Evolutionary conservation across 2,113 vertebrate genomes (phyloP), one percentile per base, ranked within the genome.

Genomic region (Ramphastos sulfuratus): DNA sequence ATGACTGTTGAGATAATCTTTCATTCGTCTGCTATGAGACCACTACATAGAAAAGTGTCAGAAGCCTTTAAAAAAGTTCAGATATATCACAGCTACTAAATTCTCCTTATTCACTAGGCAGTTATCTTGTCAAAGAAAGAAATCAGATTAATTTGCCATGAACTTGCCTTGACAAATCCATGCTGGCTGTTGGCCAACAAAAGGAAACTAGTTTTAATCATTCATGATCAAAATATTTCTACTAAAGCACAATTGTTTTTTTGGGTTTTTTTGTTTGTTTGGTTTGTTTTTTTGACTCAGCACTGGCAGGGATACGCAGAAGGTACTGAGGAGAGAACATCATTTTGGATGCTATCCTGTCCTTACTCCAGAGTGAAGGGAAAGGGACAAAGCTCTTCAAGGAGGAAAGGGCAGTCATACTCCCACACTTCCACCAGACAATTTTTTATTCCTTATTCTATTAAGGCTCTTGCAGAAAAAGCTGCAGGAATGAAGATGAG

Each of bases 111-210:
- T 91, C 76, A 74, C 78, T 31, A 88, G 67, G 46, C 79, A 90
- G 87, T 91, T 96, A 87, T 60, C 88, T 83, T 80, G 69, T 88
- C 92, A 85, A 81, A 77, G 75, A 64, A 72, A 82, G 82, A 88
- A 94, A 93, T 92, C 75, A 83, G 69, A 94, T 83, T 94, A 87
- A 94, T 93, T 96, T 90, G 85, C 56, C 72, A 65, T 67, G 69
- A 94, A 88, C 58, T 81, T 24, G 27, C 85, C 72, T 80, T 85
- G 82, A 88, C 33, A 92, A 94, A 95, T 74, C 37, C 60, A 74
- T 4, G 5, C 76, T 95, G 94, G 94, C 85, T 88, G 46, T 69
- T 9, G 61, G 85, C 90, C 94, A 96, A 69, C 8, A 65, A 54
- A 69, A 92, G 61, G 81, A 89, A 94, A 90, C 28, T 37, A 42